Base-by-base conservation (phyloP, 2,797 vertebrate genomes). In the Pseudochromis fuscus region DNA sequence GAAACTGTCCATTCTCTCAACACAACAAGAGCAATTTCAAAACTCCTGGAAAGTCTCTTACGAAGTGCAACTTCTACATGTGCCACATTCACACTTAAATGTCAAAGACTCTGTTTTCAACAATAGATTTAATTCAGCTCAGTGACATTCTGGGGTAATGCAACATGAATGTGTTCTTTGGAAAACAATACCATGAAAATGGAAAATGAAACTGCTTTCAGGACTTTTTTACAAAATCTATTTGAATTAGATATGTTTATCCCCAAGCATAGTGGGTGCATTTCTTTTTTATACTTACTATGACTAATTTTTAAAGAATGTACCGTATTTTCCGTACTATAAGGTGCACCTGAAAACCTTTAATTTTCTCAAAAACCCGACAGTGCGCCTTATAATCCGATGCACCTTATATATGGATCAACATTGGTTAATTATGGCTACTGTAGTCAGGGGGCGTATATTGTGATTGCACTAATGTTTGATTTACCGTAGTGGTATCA, bases 81-180 rank as follows among this genome's bases (percentile, higher is more conserved):
- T 10, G 18, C 8, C 40, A 46, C 28, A 48, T 44, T 59, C n/a
- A 50, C 19, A 33, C n/a, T 63, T 27, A 50, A 62, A 64, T 61
- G 56, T 60, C 12, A 72, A 61, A 86, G 33, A 24, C 5, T 31
- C 13, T 46, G 8, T 45, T 51, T 55, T 4, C 19, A 38, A 53
- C 50, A 61, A 30, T 55, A 35, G 25, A 37, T 35, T 21, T 18
- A 19, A 27, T 33, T 62, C 37, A 65, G 16, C 7, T 67, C 9
- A 33, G 15, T 56, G 12, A 8, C 40, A 40, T 40, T 44, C 10
- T 44, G 40, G n/a, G 40, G 21, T 44, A 11, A 42, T 4, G 9
- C 21, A 18, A 40, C 18, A 24, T 66, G 46, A 56, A 45, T 56
- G 33, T 46, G 52, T 19, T 37, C 35, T 66, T 59, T 59, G 15